Conservation (phyloP, 1,140 invertebrate genomes). For the Megalonaias nervosa region DNA sequence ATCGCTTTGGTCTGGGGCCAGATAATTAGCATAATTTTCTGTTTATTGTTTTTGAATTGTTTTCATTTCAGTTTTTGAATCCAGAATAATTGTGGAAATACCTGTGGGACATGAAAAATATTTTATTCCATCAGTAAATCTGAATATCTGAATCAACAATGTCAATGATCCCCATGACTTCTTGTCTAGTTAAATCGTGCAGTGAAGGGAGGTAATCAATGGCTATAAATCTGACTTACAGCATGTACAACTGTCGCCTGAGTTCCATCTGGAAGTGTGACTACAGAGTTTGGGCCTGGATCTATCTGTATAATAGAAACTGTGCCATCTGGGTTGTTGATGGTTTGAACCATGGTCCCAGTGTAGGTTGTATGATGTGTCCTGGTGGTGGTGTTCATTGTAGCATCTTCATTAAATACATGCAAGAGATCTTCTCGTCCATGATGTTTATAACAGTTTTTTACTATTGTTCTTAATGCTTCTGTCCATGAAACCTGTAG, state of each 20-base stretch:
- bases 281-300: conserved; percentile 86
- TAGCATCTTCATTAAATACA: conserved; percentile 87
- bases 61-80: no score
- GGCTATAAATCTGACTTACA: conserved; percentile 14
- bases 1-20: no score
- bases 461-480: conserved; percentile 95
- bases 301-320: conserved; percentile 97
- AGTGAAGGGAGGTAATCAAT: no score
- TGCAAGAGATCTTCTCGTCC: conserved; percentile 95
- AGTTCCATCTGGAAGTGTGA: conserved; percentile 95
- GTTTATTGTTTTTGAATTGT: no score
- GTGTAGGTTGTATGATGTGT: conserved; percentile 30
- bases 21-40: no score
- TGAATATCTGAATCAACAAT: no score
- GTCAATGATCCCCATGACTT: no score
- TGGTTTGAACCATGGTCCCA: conserved; percentile 90
- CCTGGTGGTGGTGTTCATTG: conserved; percentile 2
- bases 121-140: no score
- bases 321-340: conserved; percentile 96
- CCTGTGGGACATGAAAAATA: no score
- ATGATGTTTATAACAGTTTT: conserved; percentile 99
- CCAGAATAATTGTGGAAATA: no score
- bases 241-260: conserved; percentile 92
- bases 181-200: no score
- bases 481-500: conserved; percentile 97